phyloP scores from a whole-genome alignment of 2,888 invertebrate genomes.

The Laothoe populi region DNA sequence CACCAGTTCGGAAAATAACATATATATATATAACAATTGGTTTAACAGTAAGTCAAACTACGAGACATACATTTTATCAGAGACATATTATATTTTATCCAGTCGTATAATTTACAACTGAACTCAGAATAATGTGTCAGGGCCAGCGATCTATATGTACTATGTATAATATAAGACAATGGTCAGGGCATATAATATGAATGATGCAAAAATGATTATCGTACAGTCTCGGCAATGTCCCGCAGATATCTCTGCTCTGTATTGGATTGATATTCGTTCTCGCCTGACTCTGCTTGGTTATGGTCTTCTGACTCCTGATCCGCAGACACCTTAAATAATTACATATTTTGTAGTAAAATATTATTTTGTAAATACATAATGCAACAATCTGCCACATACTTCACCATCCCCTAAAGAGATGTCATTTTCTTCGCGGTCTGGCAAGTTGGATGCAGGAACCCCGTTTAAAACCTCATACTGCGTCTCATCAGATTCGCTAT shows the following conservation, averaged over 20 bases:
- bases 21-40: too few species aligned
- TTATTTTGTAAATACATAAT: background rate
- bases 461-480: constrained; percentile 18
- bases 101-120: too few species aligned
- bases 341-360: background rate
- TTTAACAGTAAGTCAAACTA: too few species aligned
- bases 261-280: constrained; percentile 17
- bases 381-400: background rate
- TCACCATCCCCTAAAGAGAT: background rate
- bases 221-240: constrained; percentile 10
- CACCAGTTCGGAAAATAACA: too few species aligned
- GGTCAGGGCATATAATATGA: background rate
- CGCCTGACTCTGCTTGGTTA: constrained; percentile 1
- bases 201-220: background rate
- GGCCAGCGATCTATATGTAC: too few species aligned
- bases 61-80: too few species aligned
- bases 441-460: background rate
- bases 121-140: too few species aligned
- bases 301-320: background rate
- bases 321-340: background rate
- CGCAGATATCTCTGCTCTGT: background rate
- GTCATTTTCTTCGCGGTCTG: constrained; percentile 7
- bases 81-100: too few species aligned
- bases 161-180: too few species aligned
- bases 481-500: constrained; percentile 13